phyloP scores from a whole-genome alignment of 2,113 vertebrate genomes.

The Elgaria multicarinata region DNA sequence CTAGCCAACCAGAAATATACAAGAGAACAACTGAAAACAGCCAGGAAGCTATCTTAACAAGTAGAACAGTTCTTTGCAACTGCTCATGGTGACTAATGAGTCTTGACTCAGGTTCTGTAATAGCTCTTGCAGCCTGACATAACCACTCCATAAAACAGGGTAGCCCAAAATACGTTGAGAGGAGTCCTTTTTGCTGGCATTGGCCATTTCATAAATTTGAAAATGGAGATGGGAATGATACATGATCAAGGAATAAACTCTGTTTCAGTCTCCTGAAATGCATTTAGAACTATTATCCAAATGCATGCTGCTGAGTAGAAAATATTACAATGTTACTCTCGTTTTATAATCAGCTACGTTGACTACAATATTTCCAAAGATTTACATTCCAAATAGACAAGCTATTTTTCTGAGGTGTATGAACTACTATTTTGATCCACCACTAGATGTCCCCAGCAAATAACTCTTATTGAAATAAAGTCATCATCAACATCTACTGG shows the following conservation, averaged over 20 bases:
- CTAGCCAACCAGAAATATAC: neutral
- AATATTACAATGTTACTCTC: neutral
- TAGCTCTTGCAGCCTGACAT: neutral
- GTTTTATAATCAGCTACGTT: neutral
- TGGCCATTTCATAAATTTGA: neutral
- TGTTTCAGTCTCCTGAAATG: neutral
- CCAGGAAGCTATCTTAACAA: neutral
- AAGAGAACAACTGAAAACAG: neutral
- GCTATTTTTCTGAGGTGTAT: neutral
- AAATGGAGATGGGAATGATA: neutral
- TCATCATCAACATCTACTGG: neutral
- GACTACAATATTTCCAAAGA: neutral
- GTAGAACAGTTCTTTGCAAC: neutral
- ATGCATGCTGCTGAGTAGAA: neutral
- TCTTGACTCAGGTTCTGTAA: neutral
- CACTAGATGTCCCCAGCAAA: neutral
- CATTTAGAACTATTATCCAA: neutral
- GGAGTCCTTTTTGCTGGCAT: neutral
- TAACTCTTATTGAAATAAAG: neutral
- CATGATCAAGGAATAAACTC: neutral
- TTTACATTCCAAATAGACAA: neutral
- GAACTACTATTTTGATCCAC: neutral
- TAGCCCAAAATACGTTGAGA: neutral
- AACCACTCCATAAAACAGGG: neutral
- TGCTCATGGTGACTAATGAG: neutral